These are phyloP conservation scores for Athrips mouffetella DNA, from an alignment of 2,888 invertebrate species.

Conservation along the genomic window DNA sequence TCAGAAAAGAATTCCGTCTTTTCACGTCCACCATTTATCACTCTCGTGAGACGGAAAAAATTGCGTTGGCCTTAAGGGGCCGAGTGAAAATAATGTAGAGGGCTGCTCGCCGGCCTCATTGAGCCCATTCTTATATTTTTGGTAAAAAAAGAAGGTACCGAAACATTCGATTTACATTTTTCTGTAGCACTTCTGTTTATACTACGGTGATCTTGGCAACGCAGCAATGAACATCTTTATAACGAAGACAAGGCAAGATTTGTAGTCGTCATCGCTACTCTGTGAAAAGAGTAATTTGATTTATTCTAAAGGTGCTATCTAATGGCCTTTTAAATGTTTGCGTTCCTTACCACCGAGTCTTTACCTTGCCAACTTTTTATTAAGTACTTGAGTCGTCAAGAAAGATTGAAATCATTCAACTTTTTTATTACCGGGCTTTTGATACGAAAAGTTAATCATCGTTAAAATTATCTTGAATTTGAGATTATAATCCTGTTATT, in stretches of 20 bases:
- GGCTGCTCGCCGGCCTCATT: constrained; percentile 15
- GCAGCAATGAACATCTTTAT: background rate
- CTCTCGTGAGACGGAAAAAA: constrained; percentile 53
- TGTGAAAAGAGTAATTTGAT: constrained; percentile 12
- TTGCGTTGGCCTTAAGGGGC: constrained; percentile 49
- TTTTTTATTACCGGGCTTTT: background rate
- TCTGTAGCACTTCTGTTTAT: background rate
- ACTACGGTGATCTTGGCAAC: too few species aligned
- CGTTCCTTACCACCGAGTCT: constrained; percentile 9
- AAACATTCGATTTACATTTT: background rate
- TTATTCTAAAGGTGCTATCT: constrained; percentile 14
- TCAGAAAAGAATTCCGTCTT: constrained; percentile 48
- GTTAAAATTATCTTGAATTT: background rate
- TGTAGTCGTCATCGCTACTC: background rate
- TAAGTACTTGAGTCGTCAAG: constrained; percentile 1
- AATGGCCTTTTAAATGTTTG: constrained; percentile 15
- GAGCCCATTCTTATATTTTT: background rate
- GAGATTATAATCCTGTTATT: background rate
- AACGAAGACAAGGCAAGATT: too few species aligned
- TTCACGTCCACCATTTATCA: constrained; percentile 60
- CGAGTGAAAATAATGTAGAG: constrained; percentile 52
- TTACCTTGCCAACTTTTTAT: constrained; percentile 4
- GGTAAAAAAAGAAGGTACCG: background rate
- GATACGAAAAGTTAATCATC: background rate
- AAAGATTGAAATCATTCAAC: background rate